Percentiles rank a stretch among this genome's conserved stretches.
Evolutionary conservation across 2,113 vertebrate genomes (phyloP).

Genomic region (Propithecus coquereli): DNA sequence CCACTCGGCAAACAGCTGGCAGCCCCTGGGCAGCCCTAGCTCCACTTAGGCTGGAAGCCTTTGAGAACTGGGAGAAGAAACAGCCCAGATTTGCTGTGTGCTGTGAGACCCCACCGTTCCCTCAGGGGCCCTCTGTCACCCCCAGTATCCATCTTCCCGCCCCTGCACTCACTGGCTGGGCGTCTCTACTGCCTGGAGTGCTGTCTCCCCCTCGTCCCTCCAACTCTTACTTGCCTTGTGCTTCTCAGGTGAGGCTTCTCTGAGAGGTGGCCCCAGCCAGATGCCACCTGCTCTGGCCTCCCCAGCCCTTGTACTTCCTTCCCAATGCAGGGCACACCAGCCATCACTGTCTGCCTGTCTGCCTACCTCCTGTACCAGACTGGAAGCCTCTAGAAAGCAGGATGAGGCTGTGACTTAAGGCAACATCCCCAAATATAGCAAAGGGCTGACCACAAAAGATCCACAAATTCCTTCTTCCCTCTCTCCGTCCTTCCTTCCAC

Average conservation of each 20-base stretch:
- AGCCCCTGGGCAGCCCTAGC: neutral
- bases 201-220: neutral
- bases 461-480: neutral
- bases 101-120: neutral
- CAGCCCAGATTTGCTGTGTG: neutral
- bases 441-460: neutral
- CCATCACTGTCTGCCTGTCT: neutral
- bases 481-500: neutral
- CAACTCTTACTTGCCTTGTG: neutral
- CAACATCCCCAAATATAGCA: neutral
- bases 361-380: neutral
- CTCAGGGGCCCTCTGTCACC: fast-evolving
- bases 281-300: neutral
- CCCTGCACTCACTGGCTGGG: neutral
- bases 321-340: neutral
- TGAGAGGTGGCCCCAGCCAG: neutral
- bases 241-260: neutral
- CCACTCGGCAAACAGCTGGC: neutral
- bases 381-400: slow-evolving; percentile 25
- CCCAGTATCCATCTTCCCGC: neutral
- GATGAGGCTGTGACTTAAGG: neutral
- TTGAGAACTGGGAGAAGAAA: neutral
- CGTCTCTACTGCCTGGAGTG: neutral
- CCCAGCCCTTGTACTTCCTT: neutral
- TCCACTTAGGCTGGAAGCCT: neutral